Evolutionary conservation across 92 coral and sea anemone genomes (phyloP).

Genomic region (Palythoa grandis): DNA sequence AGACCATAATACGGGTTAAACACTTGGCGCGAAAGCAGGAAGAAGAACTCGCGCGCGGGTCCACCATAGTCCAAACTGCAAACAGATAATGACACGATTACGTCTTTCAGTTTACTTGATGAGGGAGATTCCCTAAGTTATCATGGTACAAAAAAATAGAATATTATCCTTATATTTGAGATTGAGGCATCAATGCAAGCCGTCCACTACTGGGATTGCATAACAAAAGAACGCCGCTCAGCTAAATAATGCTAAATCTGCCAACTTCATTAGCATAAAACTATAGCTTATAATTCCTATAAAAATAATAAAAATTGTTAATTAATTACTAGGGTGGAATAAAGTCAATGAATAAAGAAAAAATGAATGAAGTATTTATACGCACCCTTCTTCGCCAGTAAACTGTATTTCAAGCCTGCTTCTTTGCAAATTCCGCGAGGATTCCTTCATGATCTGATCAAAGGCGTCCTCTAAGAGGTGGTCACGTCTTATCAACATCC

Average conservation of each 20-base stretch:
- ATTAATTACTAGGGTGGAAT: background rate
- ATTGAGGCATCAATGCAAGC: too few relatives aligned
- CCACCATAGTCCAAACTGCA: constrained; percentile 97
- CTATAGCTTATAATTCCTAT: too few relatives aligned
- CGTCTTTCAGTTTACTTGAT: too few relatives aligned
- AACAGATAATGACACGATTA: background rate
- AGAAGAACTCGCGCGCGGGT: constrained; percentile 97
- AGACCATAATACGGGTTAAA: constrained; percentile 98
- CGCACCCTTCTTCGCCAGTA: constrained; percentile 98
- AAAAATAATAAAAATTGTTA: background rate
- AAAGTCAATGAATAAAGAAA: background rate
- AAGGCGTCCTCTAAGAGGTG: constrained; percentile 96
- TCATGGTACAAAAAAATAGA: too few relatives aligned
- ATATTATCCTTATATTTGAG: too few relatives aligned
- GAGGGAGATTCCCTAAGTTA: too few relatives aligned
- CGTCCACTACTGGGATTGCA: too few relatives aligned
- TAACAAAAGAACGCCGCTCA: too few relatives aligned
- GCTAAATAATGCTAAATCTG: too few relatives aligned
- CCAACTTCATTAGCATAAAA: too few relatives aligned
- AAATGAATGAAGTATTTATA: background rate
- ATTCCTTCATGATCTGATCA: constrained; percentile 98
- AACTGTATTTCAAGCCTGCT: constrained; percentile 93
- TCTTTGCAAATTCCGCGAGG: constrained; percentile 84
- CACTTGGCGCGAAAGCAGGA: constrained; percentile 92
- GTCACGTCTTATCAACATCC: constrained; percentile 90